Evolutionary conservation across 2,888 invertebrate species (phyloP).

Genomic region (Ennomos erosarius): DNA sequence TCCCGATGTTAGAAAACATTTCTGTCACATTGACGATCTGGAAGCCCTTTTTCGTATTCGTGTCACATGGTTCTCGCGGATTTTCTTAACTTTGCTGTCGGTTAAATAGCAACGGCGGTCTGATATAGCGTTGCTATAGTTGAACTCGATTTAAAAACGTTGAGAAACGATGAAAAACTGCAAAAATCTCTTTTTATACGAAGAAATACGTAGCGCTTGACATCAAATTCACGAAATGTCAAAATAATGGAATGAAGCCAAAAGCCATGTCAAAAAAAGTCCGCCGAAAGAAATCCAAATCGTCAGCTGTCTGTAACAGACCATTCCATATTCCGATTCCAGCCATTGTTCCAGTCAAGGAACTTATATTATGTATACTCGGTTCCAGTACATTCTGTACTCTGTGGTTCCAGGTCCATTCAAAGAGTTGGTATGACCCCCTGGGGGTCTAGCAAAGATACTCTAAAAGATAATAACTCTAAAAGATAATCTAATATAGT

Average conservation of each 20-base stretch:
- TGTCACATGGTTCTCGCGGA: slow-evolving; percentile 83
- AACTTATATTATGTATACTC: no score
- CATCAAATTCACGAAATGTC: slow-evolving; percentile 84
- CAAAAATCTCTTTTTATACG: slow-evolving; percentile 70
- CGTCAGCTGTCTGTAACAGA: slow-evolving; percentile 57
- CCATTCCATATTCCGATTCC: slow-evolving; percentile 62
- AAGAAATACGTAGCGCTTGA: slow-evolving; percentile 84
- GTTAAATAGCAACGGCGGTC: slow-evolving; percentile 48
- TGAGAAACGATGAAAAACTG: slow-evolving; percentile 59
- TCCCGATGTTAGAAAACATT: slow-evolving; percentile 84
- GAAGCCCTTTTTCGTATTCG: slow-evolving; percentile 84
- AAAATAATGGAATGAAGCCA: slow-evolving; percentile 85
- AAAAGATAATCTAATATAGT: no score
- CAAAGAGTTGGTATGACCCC: no score
- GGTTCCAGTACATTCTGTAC: no score
- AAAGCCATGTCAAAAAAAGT: slow-evolving; percentile 83
- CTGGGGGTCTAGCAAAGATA: no score
- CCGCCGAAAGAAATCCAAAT: slow-evolving; percentile 67
- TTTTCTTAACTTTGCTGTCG: slow-evolving; percentile 63
- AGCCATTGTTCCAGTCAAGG: no score
- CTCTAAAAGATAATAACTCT: no score
- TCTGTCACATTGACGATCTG: slow-evolving; percentile 85
- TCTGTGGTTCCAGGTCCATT: no score
- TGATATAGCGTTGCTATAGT: slow-evolving; percentile 50
- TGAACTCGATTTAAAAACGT: slow-evolving; percentile 62